These are phyloP conservation scores for Tragelaphus oryx DNA, from an alignment of 2,797 vertebrate species.

Conservation along the genomic window DNA sequence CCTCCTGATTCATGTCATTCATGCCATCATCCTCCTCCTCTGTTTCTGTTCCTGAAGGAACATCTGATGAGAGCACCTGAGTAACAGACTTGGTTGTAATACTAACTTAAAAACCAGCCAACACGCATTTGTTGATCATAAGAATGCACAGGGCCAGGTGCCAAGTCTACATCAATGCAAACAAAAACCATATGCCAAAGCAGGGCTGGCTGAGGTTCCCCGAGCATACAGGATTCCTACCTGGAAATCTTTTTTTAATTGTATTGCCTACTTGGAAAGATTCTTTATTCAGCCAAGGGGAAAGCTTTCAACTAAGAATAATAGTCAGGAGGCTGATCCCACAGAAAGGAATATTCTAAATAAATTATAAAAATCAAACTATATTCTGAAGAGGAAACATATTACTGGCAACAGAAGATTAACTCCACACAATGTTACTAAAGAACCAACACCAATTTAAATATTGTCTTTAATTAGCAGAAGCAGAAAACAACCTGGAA, in stretches of 20 bases:
- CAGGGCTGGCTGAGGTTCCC: neutral
- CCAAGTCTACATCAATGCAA: neutral
- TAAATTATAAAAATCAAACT: neutral
- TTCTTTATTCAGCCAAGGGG: neutral
- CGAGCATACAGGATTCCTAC: neutral
- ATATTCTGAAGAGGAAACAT: neutral
- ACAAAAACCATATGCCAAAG: neutral
- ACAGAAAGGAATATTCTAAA: neutral
- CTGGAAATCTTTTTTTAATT: neutral
- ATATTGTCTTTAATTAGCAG: neutral
- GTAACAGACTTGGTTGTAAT: constrained; percentile 80
- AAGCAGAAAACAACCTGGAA: neutral
- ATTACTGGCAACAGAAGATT: neutral
- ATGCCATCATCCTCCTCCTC: constrained; percentile 99
- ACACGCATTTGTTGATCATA: neutral
- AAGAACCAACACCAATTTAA: neutral
- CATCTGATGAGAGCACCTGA: constrained; percentile 88
- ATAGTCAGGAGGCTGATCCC: neutral
- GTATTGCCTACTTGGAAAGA: neutral
- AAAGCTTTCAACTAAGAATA: neutral
- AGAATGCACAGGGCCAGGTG: neutral
- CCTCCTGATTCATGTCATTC: constrained; percentile 95
- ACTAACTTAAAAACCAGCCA: neutral
- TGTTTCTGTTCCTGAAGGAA: constrained; percentile 87
- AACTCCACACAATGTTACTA: neutral